Conservation (phyloP, 2,113 vertebrate species). For the Nothobranchius furzeri region DNA sequence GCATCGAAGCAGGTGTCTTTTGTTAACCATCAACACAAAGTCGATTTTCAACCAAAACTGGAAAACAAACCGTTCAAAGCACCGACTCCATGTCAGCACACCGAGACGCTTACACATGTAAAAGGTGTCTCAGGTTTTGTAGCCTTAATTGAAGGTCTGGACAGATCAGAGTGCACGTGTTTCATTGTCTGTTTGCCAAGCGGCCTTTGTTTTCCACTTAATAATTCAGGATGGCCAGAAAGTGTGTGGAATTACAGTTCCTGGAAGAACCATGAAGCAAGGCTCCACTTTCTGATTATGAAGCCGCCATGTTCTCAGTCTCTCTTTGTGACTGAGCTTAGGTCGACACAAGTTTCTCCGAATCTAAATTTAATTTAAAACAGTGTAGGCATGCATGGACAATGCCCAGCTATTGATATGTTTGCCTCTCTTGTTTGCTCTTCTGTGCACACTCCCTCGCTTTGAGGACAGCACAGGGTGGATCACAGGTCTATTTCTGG, state of each 20-base stretch:
- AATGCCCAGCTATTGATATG: conserved; percentile 9
- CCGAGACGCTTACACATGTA: conserved; percentile 44
- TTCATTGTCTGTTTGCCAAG: conserved; percentile 21
- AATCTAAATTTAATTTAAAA: conserved; percentile 17
- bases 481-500: conserved; percentile 59
- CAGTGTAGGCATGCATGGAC: conserved; percentile 12
- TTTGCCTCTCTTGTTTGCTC: conserved; percentile 38
- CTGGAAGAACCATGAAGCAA: conserved; percentile 41
- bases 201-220: conserved; percentile 61
- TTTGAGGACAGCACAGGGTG: conserved; percentile 37
- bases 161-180: conserved; percentile 46
- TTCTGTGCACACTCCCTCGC: conserved; percentile 31
- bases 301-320: conserved; percentile 27
- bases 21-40: neutral
- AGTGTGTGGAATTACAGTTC: conserved; percentile 68
- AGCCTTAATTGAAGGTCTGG: conserved; percentile 48
- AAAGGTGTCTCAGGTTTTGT: conserved; percentile 42
- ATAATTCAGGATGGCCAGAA: conserved; percentile 69
- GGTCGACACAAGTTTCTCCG: conserved; percentile 17
- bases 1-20: neutral
- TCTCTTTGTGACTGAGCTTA: conserved; percentile 28
- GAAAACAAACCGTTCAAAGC: conserved; percentile 5
- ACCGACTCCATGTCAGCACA: conserved; percentile 24
- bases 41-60: neutral
- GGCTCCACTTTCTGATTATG: conserved; percentile 38